Evolutionary conservation across 2,888 invertebrate species (phyloP).

Genomic region (Monoplex corrugatus): DNA sequence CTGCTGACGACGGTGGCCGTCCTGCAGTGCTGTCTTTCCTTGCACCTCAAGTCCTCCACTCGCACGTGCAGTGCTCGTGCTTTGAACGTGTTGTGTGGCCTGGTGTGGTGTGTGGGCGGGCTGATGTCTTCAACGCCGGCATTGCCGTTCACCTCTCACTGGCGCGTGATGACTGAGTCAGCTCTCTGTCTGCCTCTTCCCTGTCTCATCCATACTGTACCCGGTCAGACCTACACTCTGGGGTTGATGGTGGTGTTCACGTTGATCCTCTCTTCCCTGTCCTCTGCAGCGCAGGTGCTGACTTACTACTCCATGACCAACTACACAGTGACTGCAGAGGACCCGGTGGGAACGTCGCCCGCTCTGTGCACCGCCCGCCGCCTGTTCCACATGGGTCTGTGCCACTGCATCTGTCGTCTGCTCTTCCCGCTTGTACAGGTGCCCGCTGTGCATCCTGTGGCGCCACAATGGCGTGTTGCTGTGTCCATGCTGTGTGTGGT

Average conservation of each 20-base stretch:
- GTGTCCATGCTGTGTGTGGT: too few relatives aligned
- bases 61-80: constrained; percentile 61
- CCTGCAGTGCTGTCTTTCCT: constrained; percentile 83
- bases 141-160: constrained; percentile 57
- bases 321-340: background rate
- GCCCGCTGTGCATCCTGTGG: too few relatives aligned
- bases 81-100: constrained; percentile 61
- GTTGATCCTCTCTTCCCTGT: constrained; percentile 72
- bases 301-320: constrained; percentile 72
- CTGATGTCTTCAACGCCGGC: constrained; percentile 73
- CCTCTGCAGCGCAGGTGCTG: constrained; percentile 73
- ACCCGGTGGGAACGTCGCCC: too few relatives aligned
- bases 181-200: constrained; percentile 78
- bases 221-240: constrained; percentile 79
- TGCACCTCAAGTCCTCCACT: constrained; percentile 83
- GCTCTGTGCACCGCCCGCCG: too few relatives aligned
- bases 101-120: constrained; percentile 70
- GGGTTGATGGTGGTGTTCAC: constrained; percentile 77
- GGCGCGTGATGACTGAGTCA: constrained; percentile 73
- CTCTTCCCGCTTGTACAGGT: too few relatives aligned
- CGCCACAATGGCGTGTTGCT: too few relatives aligned
- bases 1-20: constrained; percentile 47
- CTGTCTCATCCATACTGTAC: constrained; percentile 74
- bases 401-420: too few relatives aligned
- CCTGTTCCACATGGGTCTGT: too few relatives aligned